Conservation (phyloP, 2,888 invertebrate genomes). For the Tromatobia lineatoria region DNA sequence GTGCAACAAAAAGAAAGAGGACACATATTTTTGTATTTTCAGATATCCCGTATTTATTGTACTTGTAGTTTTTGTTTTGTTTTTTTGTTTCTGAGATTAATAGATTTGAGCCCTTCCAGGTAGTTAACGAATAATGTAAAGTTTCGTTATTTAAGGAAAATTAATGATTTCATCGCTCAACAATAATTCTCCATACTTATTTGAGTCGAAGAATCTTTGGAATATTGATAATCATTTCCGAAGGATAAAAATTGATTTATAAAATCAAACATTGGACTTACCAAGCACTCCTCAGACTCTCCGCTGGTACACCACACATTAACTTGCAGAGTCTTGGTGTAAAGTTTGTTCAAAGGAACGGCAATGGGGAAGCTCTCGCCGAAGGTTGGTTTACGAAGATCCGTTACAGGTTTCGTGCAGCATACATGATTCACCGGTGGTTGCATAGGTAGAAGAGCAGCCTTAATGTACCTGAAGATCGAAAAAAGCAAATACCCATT, state of each 20-base stretch:
- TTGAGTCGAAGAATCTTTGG: too few relatives aligned
- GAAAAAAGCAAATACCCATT: slow-evolving; percentile 27
- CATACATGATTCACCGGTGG: slow-evolving; percentile 86
- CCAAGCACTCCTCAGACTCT: slow-evolving; percentile 94
- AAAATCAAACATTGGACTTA: slow-evolving; percentile 86
- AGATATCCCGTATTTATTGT: too few relatives aligned
- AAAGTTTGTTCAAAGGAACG: slow-evolving; percentile 91
- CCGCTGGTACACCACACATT: slow-evolving; percentile 92
- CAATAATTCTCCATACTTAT: too few relatives aligned
- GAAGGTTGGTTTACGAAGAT: slow-evolving; percentile 91
- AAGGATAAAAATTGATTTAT: slow-evolving; percentile 27
- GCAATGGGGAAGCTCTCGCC: slow-evolving; percentile 92
- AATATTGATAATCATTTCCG: background rate
- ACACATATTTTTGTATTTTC: too few relatives aligned
- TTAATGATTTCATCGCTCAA: too few relatives aligned
- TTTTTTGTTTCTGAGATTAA: too few relatives aligned
- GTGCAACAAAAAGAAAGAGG: too few relatives aligned
- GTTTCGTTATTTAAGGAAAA: too few relatives aligned
- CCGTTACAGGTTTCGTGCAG: slow-evolving; percentile 90
- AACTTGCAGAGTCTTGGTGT: slow-evolving; percentile 96
- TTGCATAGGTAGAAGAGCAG: slow-evolving; percentile 90
- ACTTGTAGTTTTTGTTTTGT: too few relatives aligned
- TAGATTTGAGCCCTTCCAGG: too few relatives aligned
- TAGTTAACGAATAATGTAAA: too few relatives aligned
- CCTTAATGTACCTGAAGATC: slow-evolving; percentile 90